phyloP scores from a whole-genome alignment of 2,888 invertebrate species.

The Sphaerophoria taeniata region DNA sequence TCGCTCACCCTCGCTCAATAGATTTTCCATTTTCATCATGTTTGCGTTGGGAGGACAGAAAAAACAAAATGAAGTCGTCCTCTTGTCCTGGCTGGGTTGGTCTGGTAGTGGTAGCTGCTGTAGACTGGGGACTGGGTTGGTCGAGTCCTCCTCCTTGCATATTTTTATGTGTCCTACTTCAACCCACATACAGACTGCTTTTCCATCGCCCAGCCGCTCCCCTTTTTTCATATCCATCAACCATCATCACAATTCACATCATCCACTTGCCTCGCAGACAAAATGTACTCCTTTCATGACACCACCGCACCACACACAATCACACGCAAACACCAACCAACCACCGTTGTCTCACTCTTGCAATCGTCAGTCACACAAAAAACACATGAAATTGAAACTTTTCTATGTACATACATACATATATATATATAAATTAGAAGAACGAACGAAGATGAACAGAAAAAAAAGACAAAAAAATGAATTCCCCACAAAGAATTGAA shows the following conservation, averaged over 20 bases:
- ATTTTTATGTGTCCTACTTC: neutral
- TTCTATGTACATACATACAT: no score
- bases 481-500: conserved; percentile 40
- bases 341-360: conserved; percentile 17
- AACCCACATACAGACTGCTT: neutral
- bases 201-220: conserved; percentile 2
- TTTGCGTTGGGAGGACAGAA: neutral
- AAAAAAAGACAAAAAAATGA: conserved; percentile 39
- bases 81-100: neutral
- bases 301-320: neutral
- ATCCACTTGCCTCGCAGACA: conserved; percentile 48
- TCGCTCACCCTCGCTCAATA: neutral
- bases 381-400: conserved; percentile 40
- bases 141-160: conserved; percentile 4
- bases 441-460: conserved; percentile 9
- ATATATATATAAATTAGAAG: neutral
- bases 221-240: neutral
- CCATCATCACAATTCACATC: neutral
- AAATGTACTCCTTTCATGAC: conserved; percentile 11
- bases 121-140: no score
- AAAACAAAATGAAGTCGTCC: conserved; percentile 35
- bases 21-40: conserved; percentile 2
- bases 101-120: no score
- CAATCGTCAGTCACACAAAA: conserved; percentile 50
- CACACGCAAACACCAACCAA: conserved; percentile 7